These are phyloP conservation scores for Muntiacus reevesi DNA, from an alignment of 2,113 vertebrate genomes.

Conservation along the genomic window DNA sequence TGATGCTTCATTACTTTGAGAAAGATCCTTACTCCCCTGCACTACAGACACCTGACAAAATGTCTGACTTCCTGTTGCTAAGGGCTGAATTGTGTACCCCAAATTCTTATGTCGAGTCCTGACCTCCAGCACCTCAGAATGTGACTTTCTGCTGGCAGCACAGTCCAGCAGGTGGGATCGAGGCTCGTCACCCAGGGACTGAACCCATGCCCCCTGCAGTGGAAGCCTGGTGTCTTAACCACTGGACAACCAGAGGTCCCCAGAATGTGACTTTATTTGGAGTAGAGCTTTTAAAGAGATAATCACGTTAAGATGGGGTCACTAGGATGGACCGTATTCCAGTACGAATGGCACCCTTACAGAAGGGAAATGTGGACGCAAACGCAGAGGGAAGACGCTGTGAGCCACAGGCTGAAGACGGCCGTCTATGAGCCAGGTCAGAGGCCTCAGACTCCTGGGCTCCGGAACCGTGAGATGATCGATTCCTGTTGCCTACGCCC, in stretches of 20 bases:
- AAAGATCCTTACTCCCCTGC: neutral
- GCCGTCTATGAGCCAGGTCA: neutral
- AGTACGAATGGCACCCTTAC: neutral
- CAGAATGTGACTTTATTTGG: neutral
- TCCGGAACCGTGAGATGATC: neutral
- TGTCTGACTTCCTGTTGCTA: neutral
- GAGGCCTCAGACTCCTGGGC: neutral
- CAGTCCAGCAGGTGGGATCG: neutral
- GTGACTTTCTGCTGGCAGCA: neutral
- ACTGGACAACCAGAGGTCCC: neutral
- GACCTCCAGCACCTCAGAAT: neutral
- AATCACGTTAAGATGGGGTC: neutral
- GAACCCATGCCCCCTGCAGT: neutral
- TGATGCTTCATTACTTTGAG: neutral
- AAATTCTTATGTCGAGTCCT: neutral
- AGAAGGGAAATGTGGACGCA: neutral
- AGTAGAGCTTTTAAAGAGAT: neutral
- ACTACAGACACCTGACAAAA: neutral
- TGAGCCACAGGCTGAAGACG: neutral
- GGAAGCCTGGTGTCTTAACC: neutral
- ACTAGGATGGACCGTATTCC: neutral
- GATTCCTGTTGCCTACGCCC: neutral
- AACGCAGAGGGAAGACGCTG: neutral
- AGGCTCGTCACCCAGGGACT: neutral
- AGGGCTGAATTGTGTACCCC: neutral